Percentiles rank a stretch among this genome's conserved stretches.
Conservation (phyloP, 2,888 invertebrate genomes). For the Herminia tarsipennalis region DNA sequence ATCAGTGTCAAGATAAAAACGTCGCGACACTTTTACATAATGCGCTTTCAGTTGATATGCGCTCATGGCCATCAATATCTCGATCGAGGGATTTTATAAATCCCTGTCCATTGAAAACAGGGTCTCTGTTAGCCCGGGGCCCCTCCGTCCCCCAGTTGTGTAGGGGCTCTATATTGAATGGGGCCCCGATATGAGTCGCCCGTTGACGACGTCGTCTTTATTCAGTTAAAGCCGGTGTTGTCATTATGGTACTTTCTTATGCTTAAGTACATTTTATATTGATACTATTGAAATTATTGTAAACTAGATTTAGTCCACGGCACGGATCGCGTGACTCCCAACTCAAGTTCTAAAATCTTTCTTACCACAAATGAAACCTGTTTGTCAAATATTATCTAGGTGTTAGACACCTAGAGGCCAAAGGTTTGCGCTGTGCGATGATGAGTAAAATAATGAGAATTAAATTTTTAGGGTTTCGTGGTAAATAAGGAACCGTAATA, state of each 20-base stretch:
- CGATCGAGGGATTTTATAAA: conserved; percentile 48
- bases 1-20: conserved; percentile 7
- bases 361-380: too few species aligned
- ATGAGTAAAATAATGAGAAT: too few species aligned
- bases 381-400: too few species aligned
- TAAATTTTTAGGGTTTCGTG: too few species aligned
- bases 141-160: background rate
- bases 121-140: conserved; percentile 2
- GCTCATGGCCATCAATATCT: conserved; percentile 48
- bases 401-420: too few species aligned
- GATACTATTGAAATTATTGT: too few species aligned
- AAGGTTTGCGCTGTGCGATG: too few species aligned
- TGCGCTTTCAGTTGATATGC: conserved; percentile 36
- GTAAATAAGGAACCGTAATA: too few species aligned
- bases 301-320: too few species aligned
- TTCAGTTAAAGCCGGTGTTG: conserved; percentile 6
- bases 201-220: conserved; percentile 6
- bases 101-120: conserved; percentile 54
- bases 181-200: conserved; percentile 2
- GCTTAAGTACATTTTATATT: background rate
- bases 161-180: conserved; percentile 5
- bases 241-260: conserved; percentile 4
- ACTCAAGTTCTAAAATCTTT: too few species aligned
- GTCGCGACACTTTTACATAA: conserved; percentile 13
- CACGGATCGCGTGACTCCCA: too few species aligned